A percentile compares a stretch with the other conserved stretches of the same genome.
phyloP scores from a whole-genome alignment of 2,888 invertebrate species.

The Venusia cambrica region DNA sequence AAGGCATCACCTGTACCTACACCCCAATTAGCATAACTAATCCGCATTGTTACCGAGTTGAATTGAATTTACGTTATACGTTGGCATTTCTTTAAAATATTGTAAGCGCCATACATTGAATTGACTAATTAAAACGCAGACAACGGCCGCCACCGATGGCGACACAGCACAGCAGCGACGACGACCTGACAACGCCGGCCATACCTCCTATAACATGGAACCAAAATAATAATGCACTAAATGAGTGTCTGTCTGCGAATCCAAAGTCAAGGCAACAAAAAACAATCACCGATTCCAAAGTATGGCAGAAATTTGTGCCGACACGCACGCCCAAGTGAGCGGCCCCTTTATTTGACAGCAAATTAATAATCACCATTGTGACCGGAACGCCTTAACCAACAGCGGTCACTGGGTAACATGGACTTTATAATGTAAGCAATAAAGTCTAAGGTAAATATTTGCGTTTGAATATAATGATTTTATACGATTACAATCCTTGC shows the following conservation, averaged over 20 bases:
- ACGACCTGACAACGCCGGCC: constrained; percentile 25
- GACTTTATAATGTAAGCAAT: constrained; percentile 63
- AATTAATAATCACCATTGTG: constrained; percentile 72
- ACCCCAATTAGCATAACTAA: too few relatives aligned
- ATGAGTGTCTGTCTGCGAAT: constrained; percentile 75
- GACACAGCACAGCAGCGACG: constrained; percentile 6
- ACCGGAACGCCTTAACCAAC: constrained; percentile 65
- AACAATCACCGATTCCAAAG: constrained; percentile 78
- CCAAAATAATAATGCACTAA: constrained; percentile 61
- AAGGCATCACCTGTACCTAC: too few relatives aligned
- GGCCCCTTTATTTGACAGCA: constrained; percentile 82
- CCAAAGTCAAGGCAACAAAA: constrained; percentile 71
- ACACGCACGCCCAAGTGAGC: constrained; percentile 80
- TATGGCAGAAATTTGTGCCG: constrained; percentile 80
- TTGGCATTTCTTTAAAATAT: too few relatives aligned
- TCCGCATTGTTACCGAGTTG: too few relatives aligned
- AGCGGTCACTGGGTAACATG: constrained; percentile 53
- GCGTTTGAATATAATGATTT: constrained; percentile 49
- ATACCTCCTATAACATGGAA: constrained; percentile 51
- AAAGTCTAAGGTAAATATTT: constrained; percentile 67
- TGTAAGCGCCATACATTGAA: constrained; percentile 43
- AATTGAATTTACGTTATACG: too few relatives aligned
- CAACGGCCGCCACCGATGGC: constrained; percentile 26
- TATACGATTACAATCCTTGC: constrained; percentile 77
- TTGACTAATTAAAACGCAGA: constrained; percentile 52